Evolutionary conservation across 2,888 invertebrate species (phyloP).

Genomic region (Salticus scenicus): DNA sequence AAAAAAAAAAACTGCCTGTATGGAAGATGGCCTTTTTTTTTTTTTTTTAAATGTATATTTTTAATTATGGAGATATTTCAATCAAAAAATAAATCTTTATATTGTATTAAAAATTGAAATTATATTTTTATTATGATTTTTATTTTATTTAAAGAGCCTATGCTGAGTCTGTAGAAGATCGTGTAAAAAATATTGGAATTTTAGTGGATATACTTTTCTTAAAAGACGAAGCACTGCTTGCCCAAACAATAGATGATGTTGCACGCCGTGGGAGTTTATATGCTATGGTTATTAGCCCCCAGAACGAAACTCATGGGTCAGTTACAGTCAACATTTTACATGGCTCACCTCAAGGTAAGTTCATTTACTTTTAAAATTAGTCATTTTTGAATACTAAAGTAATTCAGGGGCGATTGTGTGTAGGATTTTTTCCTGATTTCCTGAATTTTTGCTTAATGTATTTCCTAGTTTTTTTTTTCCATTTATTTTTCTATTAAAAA

Average conservation of each 20-base stretch:
- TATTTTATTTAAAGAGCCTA: constrained; percentile 81
- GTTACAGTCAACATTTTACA: constrained; percentile 92
- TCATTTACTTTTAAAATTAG: too few species aligned
- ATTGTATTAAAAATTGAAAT: background rate
- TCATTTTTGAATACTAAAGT: too few species aligned
- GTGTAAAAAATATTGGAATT: constrained; percentile 83
- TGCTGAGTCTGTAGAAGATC: constrained; percentile 89
- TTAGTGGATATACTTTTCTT: constrained; percentile 90
- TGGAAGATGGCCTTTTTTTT: too few species aligned
- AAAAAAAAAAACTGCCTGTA: too few species aligned
- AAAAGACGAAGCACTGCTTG: constrained; percentile 89
- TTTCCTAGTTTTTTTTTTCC: too few species aligned
- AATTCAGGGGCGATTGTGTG: too few species aligned
- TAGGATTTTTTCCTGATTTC: too few species aligned
- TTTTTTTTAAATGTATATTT: too few species aligned
- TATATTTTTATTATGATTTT: background rate
- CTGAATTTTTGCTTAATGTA: too few species aligned
- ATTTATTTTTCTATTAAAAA: too few species aligned
- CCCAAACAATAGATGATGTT: constrained; percentile 88
- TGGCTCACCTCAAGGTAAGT: constrained; percentile 86
- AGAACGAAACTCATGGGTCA: constrained; percentile 89
- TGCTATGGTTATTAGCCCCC: constrained; percentile 89
- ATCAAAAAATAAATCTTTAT: too few species aligned
- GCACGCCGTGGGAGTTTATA: constrained; percentile 91
- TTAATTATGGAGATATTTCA: too few species aligned